Evolutionary conservation across 2,888 invertebrate species (phyloP).

Genomic region (Phymatocera aterrima): DNA sequence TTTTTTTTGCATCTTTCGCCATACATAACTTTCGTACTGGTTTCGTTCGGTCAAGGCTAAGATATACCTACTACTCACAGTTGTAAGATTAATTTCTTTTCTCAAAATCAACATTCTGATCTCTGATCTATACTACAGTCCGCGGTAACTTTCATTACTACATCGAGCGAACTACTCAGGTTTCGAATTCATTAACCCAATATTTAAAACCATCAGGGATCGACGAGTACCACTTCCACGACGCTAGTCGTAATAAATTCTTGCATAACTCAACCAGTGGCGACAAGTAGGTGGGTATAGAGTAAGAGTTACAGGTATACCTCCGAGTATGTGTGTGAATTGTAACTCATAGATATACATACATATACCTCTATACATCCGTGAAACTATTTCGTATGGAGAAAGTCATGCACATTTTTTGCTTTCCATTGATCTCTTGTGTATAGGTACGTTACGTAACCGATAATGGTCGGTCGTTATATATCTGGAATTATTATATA

Average conservation of each 20-base stretch:
- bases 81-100: no score
- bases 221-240: not conserved
- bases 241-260: conserved; percentile 53
- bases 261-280: conserved; percentile 67
- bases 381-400: conserved; percentile 71
- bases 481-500: conserved; percentile 55
- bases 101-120: no score
- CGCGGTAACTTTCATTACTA: no score
- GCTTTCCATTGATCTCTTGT: conserved; percentile 70
- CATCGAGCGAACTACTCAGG: no score
- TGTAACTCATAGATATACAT: no score
- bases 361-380: conserved; percentile 49
- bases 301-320: no score
- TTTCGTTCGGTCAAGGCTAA: no score
- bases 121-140: no score
- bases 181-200: no score
- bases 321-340: not conserved
- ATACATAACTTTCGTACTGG: no score
- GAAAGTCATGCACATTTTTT: conserved; percentile 72
- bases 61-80: no score
- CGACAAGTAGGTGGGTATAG: conserved; percentile 52
- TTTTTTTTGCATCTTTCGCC: not conserved
- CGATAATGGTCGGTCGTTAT: no score
- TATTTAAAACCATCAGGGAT: not conserved
- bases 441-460: conserved; percentile 63